Evolutionary conservation across 2,888 invertebrate genomes (phyloP).

Genomic region (Spialia ferax): DNA sequence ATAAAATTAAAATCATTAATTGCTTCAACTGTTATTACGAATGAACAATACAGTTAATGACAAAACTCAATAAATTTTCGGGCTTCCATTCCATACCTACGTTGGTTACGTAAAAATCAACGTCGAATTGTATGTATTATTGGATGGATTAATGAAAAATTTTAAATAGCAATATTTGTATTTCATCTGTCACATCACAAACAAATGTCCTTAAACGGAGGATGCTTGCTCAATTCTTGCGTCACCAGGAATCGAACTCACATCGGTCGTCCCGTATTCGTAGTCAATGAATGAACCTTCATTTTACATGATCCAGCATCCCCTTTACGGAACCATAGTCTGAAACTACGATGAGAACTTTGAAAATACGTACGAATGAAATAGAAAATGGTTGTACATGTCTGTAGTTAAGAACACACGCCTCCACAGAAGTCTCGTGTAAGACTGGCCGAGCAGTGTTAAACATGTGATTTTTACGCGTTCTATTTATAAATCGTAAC

Average conservation of each 20-base stretch:
- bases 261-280: too few species aligned
- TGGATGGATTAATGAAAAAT: not conserved
- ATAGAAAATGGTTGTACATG: not conserved
- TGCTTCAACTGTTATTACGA: conserved; percentile 5
- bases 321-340: too few species aligned
- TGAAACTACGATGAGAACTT: too few species aligned
- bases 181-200: not conserved
- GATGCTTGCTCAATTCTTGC: too few species aligned
- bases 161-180: not conserved
- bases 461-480: conserved; percentile 64
- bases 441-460: conserved; percentile 55
- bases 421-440: conserved; percentile 44
- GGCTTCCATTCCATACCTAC: too few species aligned
- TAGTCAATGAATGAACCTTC: too few species aligned
- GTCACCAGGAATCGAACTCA: too few species aligned
- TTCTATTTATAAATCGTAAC: conserved; percentile 69
- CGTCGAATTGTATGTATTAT: not conserved
- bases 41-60: not conserved
- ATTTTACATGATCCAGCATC: too few species aligned
- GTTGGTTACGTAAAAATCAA: not conserved
- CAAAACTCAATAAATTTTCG: not conserved
- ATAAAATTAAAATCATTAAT: conserved; percentile 24
- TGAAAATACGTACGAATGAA: not conserved
- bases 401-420: not conserved
- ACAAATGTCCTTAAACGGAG: too few species aligned